Conservation (phyloP, 2,888 invertebrate species). For the Clepsis dumicolana region DNA sequence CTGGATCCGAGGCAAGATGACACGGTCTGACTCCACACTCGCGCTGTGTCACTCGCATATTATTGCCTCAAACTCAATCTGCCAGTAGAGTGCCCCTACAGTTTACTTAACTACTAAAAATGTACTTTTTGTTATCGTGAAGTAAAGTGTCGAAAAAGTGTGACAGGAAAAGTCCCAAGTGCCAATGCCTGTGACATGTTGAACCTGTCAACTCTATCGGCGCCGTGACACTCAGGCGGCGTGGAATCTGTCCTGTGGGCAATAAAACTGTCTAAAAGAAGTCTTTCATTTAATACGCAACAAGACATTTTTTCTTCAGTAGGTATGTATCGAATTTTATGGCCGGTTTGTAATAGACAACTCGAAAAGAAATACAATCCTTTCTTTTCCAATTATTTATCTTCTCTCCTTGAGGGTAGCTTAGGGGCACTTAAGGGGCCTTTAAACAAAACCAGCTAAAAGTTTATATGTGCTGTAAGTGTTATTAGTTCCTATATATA, state of each 20-base stretch:
- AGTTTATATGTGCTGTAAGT: background rate
- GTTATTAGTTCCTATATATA: background rate
- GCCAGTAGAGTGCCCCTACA: conserved; percentile 1
- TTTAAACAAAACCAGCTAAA: background rate
- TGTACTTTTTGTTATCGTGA: conserved; percentile 18
- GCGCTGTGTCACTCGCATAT: conserved; percentile 21
- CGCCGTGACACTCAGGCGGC: conserved; percentile 23
- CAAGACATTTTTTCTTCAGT: conserved; percentile 13
- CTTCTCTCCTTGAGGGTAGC: background rate
- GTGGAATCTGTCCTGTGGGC: conserved; percentile 40
- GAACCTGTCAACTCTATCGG: conserved; percentile 41
- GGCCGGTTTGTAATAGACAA: background rate
- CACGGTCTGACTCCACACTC: conserved; percentile 29
- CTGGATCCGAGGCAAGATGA: conserved; percentile 28
- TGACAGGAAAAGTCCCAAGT: conserved; percentile 30
- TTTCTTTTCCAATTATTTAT: conserved; percentile 13
- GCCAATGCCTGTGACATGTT: conserved; percentile 39
- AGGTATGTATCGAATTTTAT: background rate
- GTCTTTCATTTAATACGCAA: conserved; percentile 36
- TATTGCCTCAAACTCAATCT: background rate
- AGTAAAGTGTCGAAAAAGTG: conserved; percentile 19
- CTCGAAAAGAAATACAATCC: background rate
- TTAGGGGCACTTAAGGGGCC: background rate
- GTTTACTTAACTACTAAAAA: background rate
- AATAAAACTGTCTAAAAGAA: conserved; percentile 43